Evolutionary conservation across 2,888 invertebrate species (phyloP), one percentile per base, ranked within the genome.

Genomic region (Synanthedon formicaeformis): DNA sequence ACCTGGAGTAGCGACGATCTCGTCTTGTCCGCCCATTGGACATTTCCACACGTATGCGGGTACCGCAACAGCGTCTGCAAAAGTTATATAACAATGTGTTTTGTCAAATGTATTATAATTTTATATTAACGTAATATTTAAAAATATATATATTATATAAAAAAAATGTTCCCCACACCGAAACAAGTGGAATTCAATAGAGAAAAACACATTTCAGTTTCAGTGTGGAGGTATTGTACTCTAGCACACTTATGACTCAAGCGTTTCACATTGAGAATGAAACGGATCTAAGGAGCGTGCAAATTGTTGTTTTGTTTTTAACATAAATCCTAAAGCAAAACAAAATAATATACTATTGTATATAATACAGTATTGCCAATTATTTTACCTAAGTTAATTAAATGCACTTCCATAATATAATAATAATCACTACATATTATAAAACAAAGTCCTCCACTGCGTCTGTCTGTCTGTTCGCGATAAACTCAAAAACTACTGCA

Each of bases 31-130:
- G 90, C 1, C 96, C 96, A 58, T 94, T 95, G 0, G 96, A 96
- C 96, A 96, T 96, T 86, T 97, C 96, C 13, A 96, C 96, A 57
- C 96, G 91, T 52, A 96, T 94, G 68, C 96, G 91, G 34, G 95
- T 94, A 10, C 96, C 96, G 82, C 96, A 96, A 82, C 95, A 94
- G 52, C 95, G 92, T 56, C 95, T 96, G 70, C 13, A 64, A 57
- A 14, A 58, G 54, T 45, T 12, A 1, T 3, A 18, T 41, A 41
- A 41, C n/a, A 34, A 34, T 10, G 34, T 34, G 34, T 34, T 34
- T 10, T 34, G 34, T 34, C 8, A 34, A 34, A 34, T 34, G 34
- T 10, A n/a, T n/a, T 12, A 11, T 41, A n/a, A 45, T 45, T 45
- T 13, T 12, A 45, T 13, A 45, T 13, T n/a, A 45, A 34, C 2